Base-by-base conservation (phyloP, 1,140 invertebrate genomes). In the Radopholus similis region DNA sequence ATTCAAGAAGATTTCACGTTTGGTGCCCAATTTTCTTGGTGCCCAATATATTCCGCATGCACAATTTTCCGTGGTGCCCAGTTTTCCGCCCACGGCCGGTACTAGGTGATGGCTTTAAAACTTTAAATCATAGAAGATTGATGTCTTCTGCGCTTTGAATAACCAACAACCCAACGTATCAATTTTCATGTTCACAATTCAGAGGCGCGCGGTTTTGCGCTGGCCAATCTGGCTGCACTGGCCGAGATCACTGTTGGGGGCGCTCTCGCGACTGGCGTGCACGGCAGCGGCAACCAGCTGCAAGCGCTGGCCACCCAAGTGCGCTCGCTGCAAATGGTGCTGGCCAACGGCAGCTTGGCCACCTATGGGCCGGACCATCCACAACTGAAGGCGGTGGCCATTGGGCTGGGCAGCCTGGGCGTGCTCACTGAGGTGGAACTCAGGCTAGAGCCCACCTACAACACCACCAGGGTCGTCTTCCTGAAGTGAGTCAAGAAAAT, bases 241-340 rank as follows among this genome's bases (percentile, higher is more conserved):
- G 60, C 49, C 42, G 60, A 63, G 23, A 54, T 63, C n/a, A 59
- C 37, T n/a, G 38, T 63, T 58, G 60, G 37, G 18, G 60, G 60
- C 6, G 60, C 49, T 23, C 21, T 32, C 8, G 37, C 40, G 40
- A 63, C 60, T 0, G 34, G 60, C 23, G 37, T 6, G 34, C 60
- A 63, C 53, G 60, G 60, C 38, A 63, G 60, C 42, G 60, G 60
- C n/a, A 9, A 11, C 4, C 23, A n/a, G 13, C 32, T 23, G 30
- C 30, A 37, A 5, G 38, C 32, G 18, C 15, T 56, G 54, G 54
- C 60, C 21, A 63, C 60, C 49, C 53, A 56, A 26, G 40, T 55
- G 1, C 47, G 34, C 32, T 37, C 49, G 15, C 34, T 63, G 59
- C 35, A 57, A 63, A 63, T 63, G 18, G 59, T 63, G 35, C 15